Evolutionary conservation across 1,140 invertebrate genomes (phyloP), one percentile per base, ranked within the genome.

Genomic region (Antheraea pernyi): DNA sequence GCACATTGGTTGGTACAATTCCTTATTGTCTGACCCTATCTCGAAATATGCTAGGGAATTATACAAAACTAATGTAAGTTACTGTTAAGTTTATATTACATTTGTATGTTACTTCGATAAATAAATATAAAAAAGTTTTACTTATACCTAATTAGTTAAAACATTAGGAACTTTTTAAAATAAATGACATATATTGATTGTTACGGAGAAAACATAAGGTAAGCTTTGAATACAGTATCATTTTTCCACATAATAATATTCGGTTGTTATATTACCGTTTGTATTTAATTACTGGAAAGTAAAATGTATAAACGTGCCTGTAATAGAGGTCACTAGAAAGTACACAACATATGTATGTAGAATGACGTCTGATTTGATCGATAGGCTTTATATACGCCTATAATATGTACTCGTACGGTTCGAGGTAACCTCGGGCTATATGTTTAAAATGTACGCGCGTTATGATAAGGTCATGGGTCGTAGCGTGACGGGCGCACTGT

Each of bases 321-420:
- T 6, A 53, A 53, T 53, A n/a, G 16, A 53, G 46, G 46, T 53
- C 46, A n/a, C 46, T 53, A 53, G 46, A 53, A 53, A 53, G 46
- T 42, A 42, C 16, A 6, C 11, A 42, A 42, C 7, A 42, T 42
- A 11, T 0, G 39, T 53, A 53, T 53, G 46, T 53, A 53, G 46
- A 53, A 53, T 53, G 46, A 53, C 46, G 46, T 53, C 16, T 16
- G 46, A 53, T 53, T 53, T 53, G 46, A 53, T 53, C 46, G 46
- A 53, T 53, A 53, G 46, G 11, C 16, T 53, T 53, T 13, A 13
- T 53, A 16, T n/a, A 53, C 46, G 46, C 46, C 11, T 53, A 53
- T 53, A 30, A 30, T 30, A 30, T 30, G 22, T 30, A 30, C 22
- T 30, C 22, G 46, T 16, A 53, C 10, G 11, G 2, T n/a, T 9